phyloP scores from a whole-genome alignment of 2,888 invertebrate species.

The Proisotoma minuta region DNA sequence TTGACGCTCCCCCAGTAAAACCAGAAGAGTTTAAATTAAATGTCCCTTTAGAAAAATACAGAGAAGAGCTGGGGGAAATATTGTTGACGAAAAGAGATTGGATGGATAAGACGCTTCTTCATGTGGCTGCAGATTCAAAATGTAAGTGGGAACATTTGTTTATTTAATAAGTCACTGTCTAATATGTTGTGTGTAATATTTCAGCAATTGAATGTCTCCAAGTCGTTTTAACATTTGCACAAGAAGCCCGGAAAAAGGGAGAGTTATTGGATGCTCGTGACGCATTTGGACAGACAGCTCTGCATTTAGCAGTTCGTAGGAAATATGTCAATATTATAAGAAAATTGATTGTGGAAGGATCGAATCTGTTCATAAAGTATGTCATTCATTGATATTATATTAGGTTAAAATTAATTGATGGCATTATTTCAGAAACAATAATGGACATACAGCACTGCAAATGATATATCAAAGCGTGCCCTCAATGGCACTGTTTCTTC shows the following conservation, averaged over 20 bases:
- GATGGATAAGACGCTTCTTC: neutral
- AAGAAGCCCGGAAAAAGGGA: neutral
- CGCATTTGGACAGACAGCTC: neutral
- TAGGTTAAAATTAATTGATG: too few species aligned
- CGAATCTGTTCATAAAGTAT: neutral
- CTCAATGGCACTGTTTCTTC: neutral
- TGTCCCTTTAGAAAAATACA: neutral
- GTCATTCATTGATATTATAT: too few species aligned
- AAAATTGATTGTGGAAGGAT: neutral
- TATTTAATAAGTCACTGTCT: neutral
- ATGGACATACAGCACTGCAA: neutral
- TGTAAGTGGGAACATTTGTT: too few species aligned
- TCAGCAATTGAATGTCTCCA: neutral
- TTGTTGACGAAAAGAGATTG: neutral
- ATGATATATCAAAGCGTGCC: neutral
- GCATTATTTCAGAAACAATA: neutral
- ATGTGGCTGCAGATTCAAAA: neutral
- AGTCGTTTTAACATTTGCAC: neutral
- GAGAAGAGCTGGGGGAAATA: neutral
- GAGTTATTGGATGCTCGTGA: neutral
- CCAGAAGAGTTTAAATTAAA: neutral
- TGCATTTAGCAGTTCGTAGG: neutral
- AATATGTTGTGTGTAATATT: neutral
- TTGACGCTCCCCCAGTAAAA: neutral
- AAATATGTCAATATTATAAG: neutral